Base-by-base conservation (phyloP, 2,888 invertebrate species). In the Cephus pygmeus region DNA sequence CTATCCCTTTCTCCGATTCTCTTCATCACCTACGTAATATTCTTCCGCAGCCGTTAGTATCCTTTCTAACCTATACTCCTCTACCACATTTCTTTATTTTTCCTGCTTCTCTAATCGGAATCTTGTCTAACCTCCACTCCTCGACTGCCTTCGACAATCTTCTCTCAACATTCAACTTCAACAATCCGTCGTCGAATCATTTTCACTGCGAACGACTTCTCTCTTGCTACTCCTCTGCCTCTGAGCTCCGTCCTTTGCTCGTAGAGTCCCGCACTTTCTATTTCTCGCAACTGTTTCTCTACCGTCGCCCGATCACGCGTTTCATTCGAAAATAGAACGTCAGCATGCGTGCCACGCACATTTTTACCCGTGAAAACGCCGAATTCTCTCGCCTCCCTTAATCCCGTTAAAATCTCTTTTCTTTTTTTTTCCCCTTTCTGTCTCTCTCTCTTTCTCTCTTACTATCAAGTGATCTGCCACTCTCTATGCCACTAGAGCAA, bases 271-370 rank as follows among this genome's bases (percentile, higher is more conserved):
- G 69, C 75, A 68, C 69, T 79, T 75, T 79, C 73, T 76, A 69
- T 69, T 76, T 79, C 75, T 71, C 69, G 69, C 69, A 73, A 56
- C 74, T 75, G 35, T 75, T 81, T 81, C 81, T 80, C 84, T 82
- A 84, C 79, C 81, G 81, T 84, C 83, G 84, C 85, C 85, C 79
- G 86, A 87, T 88, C 86, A 85, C 85, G 85, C 83, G 86, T 88
- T 88, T 88, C 86, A 87, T 87, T 89, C 89, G 87, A 88, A 89
- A 89, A 89, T 89, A 89, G 89, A 89, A 89, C 85, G 85, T 87
- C 85, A 86, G 85, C 86, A 84, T 86, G 86, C 87, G 87, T 86
- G 88, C 85, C 85, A 83, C 83, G 85, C 83, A 85, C 85, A 88
- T 88, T 89, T 88, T 89, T 89, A 84, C 84, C 85, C 87, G 81